These are phyloP conservation scores for Regulus satrapa DNA, from an alignment of 2,113 vertebrate species.

Conservation along the genomic window DNA sequence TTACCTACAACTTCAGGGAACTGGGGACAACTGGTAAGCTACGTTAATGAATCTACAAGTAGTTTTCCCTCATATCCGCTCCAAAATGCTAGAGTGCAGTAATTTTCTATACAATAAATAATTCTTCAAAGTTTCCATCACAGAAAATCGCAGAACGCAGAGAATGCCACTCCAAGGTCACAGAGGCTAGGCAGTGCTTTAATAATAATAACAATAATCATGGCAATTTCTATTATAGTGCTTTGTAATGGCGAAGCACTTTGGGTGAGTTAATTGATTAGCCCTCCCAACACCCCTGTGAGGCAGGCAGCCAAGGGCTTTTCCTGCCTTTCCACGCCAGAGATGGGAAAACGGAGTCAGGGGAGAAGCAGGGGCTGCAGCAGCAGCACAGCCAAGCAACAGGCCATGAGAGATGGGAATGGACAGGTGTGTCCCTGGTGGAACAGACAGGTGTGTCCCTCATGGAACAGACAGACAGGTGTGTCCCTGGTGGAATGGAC, in stretches of 20 bases:
- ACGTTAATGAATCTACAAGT: conserved; percentile 51
- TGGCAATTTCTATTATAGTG: conserved; percentile 59
- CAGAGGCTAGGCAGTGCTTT: conserved; percentile 76
- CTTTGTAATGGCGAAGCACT: conserved; percentile 43
- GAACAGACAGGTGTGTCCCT: too few relatives aligned
- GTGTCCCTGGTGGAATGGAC: too few relatives aligned
- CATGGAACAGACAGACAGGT: too few relatives aligned
- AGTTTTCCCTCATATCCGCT: conserved; percentile 61
- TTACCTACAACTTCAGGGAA: conserved; percentile 66
- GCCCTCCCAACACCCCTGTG: neutral
- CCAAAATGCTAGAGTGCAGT: conserved; percentile 68
- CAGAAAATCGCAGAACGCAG: conserved; percentile 50
- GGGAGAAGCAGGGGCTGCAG: neutral
- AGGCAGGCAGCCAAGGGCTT: conserved; percentile 52
- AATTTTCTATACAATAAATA: conserved; percentile 77
- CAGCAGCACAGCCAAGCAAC: neutral
- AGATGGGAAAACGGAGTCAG: neutral
- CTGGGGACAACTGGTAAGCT: conserved; percentile 22
- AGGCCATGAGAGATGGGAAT: neutral
- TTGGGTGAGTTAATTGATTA: conserved; percentile 13
- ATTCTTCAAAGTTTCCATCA: conserved; percentile 53
- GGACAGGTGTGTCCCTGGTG: neutral
- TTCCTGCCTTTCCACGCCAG: neutral
- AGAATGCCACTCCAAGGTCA: conserved; percentile 63
- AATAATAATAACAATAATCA: conserved; percentile 69